Evolutionary conservation across 2,797 vertebrate species (phyloP).

Genomic region (Scarus forsteni): DNA sequence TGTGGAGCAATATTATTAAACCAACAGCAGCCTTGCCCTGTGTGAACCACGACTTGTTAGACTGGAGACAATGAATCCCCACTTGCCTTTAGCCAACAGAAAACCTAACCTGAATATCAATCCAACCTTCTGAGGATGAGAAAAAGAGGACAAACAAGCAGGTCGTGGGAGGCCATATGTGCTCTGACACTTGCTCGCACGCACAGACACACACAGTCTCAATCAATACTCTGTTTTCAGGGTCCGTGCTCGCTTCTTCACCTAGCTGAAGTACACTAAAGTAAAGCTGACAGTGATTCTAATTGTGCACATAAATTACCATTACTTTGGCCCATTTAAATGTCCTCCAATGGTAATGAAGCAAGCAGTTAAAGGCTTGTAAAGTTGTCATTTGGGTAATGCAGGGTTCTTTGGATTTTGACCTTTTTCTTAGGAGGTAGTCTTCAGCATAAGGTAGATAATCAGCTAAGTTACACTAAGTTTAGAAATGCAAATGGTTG

Average conservation of each 20-base stretch:
- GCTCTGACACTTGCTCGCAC: not conserved
- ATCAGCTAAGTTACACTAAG: no score
- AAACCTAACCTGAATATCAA: constrained; percentile 76
- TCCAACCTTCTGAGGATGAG: constrained; percentile 60
- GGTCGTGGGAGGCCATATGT: constrained; percentile 54
- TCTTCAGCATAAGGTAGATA: no score
- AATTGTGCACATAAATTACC: not conserved
- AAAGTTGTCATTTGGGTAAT: not conserved
- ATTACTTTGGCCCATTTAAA: not conserved
- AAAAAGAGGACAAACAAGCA: constrained; percentile 73
- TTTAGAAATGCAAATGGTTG: no score
- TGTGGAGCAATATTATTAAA: constrained; percentile 60
- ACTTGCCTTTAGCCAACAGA: constrained; percentile 53
- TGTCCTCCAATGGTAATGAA: not conserved
- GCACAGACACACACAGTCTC: not conserved
- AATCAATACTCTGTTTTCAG: not conserved
- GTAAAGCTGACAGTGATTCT: not conserved
- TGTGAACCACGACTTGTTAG: constrained; percentile 40
- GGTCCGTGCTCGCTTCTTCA: not conserved
- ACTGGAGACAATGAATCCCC: constrained; percentile 61
- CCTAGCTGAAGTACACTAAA: not conserved
- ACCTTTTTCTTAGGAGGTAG: not conserved
- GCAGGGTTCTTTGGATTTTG: not conserved
- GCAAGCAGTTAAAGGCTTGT: not conserved
- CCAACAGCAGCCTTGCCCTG: constrained; percentile 41